Evolutionary conservation across 2,113 vertebrate species (phyloP), one percentile per base, ranked within the genome.

Genomic region (Kobus ellipsiprymnus): DNA sequence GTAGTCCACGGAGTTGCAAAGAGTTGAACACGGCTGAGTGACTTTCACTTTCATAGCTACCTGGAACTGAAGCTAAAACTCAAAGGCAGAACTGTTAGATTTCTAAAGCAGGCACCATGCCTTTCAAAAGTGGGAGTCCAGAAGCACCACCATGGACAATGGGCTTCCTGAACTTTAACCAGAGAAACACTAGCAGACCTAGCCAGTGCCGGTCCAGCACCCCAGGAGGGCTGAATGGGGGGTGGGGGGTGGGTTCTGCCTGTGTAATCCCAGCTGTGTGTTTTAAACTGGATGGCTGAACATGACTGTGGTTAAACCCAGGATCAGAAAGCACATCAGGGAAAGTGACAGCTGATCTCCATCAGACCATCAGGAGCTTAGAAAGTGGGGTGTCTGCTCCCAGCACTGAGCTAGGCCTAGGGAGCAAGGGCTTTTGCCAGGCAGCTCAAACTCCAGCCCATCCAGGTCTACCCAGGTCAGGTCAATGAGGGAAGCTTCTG

Each of bases 11-110:
- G n/a, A 12, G 67, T 40, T 13, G 36, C 67, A 74, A 40, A 71
- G 67, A 74, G 2, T 0, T 74, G 21, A 40, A 40, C 67, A 74
- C 0, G 0, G 36, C 21, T 74, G 36, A 74, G 19, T 0, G 1
- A 25, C 67, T 74, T 40, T 40, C n/a, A 71, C 19, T 74, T 74
- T 40, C 67, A 40, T 25, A 40, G 21, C 67, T 40, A 40, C 19
- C n/a, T 36, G 57, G 21, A 55, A 5, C 23, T 55, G 59, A 15
- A 82, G 82, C 9, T n/a, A 21, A 40, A 21, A 74, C 48, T 91
- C 91, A 67, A 83, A 88, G 36, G 7, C 62, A 91, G 29, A 64
- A n/a, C 44, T 33, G 4, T 29, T 2, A 46, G 74, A 60, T 87
- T 77, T 77, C 60, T 82, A 25, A 83, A 54, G 44, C 13, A 7